Percentiles rank a stretch among this genome's conserved stretches.
phyloP scores from a whole-genome alignment of 2,113 vertebrate genomes.

The Poeciliopsis turrubarensis region DNA sequence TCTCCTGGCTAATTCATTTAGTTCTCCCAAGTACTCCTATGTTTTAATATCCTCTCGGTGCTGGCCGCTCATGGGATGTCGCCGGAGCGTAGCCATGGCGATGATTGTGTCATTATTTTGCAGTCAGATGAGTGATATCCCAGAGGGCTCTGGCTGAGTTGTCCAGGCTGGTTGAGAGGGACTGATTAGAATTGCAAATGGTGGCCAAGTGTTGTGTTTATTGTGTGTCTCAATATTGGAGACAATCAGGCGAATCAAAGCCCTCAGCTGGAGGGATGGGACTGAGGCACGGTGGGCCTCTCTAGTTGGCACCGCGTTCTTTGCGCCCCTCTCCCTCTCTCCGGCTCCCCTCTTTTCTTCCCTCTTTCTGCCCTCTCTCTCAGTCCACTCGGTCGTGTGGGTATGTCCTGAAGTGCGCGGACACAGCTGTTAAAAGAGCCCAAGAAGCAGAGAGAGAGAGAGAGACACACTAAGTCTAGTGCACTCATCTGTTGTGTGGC shows the following conservation, averaged over 20 bases:
- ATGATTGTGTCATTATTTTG: constrained; percentile 82
- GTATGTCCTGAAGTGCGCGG: constrained; percentile 64
- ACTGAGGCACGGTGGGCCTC: constrained; percentile 75
- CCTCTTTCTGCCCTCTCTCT: constrained; percentile 8
- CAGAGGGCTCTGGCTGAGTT: constrained; percentile 73
- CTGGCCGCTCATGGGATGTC: constrained; percentile 61
- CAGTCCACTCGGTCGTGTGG: constrained; percentile 31
- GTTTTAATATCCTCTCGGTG: constrained; percentile 74
- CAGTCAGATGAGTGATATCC: constrained; percentile 79
- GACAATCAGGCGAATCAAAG: constrained; percentile 82
- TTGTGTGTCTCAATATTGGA: constrained; percentile 81
- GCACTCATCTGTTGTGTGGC: constrained; percentile 71
- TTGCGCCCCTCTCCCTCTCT: constrained; percentile 1
- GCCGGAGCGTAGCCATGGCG: constrained; percentile 74
- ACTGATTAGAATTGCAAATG: constrained; percentile 82
- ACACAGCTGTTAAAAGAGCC: constrained; percentile 67
- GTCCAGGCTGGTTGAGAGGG: constrained; percentile 74
- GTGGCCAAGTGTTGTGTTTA: constrained; percentile 78
- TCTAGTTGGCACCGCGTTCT: constrained; percentile 72
- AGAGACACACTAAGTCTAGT: constrained; percentile 63
- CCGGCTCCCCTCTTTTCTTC: not conserved
- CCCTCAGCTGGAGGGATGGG: constrained; percentile 78
- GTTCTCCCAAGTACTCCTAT: constrained; percentile 60
- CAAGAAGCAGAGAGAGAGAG: constrained; percentile 52
- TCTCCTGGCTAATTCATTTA: constrained; percentile 79